Percentiles rank a stretch among this genome's conserved stretches.
Evolutionary conservation across 2,113 vertebrate species (phyloP).

Genomic region (Stegastes partitus): DNA sequence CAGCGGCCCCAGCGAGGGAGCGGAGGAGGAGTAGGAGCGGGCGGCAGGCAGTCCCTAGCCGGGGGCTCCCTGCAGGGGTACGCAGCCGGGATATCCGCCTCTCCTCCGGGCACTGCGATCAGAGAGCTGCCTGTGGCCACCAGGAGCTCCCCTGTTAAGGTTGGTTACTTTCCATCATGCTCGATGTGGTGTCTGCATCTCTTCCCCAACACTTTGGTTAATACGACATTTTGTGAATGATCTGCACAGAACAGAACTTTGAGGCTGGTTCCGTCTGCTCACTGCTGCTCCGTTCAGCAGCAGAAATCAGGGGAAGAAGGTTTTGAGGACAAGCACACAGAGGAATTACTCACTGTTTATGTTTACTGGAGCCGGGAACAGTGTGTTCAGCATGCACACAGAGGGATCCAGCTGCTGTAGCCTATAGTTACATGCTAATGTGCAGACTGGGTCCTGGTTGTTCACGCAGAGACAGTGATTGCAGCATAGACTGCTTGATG

Average conservation of each 20-base stretch:
- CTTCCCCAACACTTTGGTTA: background rate
- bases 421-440: conserved; percentile 11
- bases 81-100: conserved; percentile 81
- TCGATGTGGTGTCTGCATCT: background rate
- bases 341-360: conserved; percentile 11
- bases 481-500: conserved; percentile 17
- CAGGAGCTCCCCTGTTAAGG: conserved; percentile 89
- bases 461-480: conserved; percentile 7
- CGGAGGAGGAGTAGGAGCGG: conserved; percentile 69
- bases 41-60: conserved; percentile 75
- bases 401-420: conserved; percentile 18
- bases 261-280: background rate
- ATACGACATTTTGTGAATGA: background rate
- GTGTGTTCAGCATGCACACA: conserved; percentile 39
- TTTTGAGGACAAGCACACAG: background rate
- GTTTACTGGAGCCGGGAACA: conserved; percentile 24
- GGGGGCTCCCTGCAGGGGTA: conserved; percentile 81
- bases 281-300: background rate
- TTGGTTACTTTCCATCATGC: conserved; percentile 65
- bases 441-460: background rate
- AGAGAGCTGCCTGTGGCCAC: conserved; percentile 87
- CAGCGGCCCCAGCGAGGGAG: conserved; percentile 88
- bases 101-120: conserved; percentile 85
- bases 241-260: conserved; percentile 35
- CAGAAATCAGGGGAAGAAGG: background rate